phyloP scores from a whole-genome alignment of 2,888 invertebrate genomes.

The Cryptocephalus primarius region DNA sequence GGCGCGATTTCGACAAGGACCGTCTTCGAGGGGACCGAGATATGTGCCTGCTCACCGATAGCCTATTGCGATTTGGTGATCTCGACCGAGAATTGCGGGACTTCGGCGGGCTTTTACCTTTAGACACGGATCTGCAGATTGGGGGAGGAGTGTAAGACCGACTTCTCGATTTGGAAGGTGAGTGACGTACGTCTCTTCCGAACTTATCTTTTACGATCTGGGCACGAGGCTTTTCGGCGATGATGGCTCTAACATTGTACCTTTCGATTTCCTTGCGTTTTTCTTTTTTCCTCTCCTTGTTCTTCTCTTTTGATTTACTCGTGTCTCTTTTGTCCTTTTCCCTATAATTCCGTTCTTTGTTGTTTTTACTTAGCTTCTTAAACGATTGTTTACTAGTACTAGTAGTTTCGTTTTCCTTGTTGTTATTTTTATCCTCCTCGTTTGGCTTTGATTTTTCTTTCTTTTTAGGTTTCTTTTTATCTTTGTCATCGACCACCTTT shows the following conservation, averaged over 20 bases:
- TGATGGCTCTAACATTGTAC: conserved; percentile 71
- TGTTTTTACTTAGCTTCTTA: conserved; percentile 69
- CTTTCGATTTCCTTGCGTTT: conserved; percentile 71
- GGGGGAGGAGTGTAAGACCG: conserved; percentile 25
- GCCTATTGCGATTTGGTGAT: conserved; percentile 18
- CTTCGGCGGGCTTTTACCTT: conserved; percentile 17
- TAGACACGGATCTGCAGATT: conserved; percentile 22
- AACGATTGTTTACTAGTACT: conserved; percentile 46
- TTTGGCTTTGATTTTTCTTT: conserved; percentile 37
- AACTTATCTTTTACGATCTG: conserved; percentile 55
- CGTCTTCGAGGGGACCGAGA: conserved; percentile 17
- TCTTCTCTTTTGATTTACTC: conserved; percentile 26
- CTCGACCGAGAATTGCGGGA: not conserved
- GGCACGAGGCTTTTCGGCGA: conserved; percentile 53
- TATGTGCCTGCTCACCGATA: conserved; percentile 19
- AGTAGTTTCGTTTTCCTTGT: conserved; percentile 39
- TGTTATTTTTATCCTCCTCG: conserved; percentile 44
- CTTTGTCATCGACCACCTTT: conserved; percentile 25
- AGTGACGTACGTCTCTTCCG: conserved; percentile 53
- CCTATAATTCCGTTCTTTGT: conserved; percentile 68
- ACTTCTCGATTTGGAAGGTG: conserved; percentile 20
- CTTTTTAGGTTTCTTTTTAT: conserved; percentile 33
- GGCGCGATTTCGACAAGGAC: conserved; percentile 19
- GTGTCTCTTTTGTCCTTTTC: conserved; percentile 31
- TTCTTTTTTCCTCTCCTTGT: conserved; percentile 39